Base-by-base conservation (phyloP, 2,888 invertebrate genomes). In the Lasioglossum zephyrum region DNA sequence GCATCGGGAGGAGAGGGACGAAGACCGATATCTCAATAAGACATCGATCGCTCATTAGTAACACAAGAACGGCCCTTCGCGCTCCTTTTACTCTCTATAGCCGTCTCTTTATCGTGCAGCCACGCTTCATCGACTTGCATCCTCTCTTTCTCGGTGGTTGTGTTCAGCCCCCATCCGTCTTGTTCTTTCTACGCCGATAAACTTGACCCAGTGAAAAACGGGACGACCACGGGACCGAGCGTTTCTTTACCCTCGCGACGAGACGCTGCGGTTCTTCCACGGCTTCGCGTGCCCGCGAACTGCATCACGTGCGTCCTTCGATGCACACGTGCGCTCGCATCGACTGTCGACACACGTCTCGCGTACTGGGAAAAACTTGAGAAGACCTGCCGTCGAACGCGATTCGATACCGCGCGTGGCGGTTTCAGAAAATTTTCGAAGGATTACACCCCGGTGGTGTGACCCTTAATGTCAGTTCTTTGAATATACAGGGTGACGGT, bases 41-140 rank as follows among this genome's bases (percentile, higher is more conserved):
- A 91, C 89, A 92, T 93, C 92, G 92, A 93, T 92, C 89, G 89
- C 87, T 91, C 92, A 90, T 91, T 91, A 92, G 91, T 90, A 87
- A 90, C 92, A 88, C 85, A 87, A 87, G 88, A 88, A 87, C 84
- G 79, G 82, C 74, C 82, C 74, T 47, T 66, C 60, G 57, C 77
- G 39, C 72, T 73, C 76, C 74, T 88, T 85, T 77, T 81, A 84
- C 84, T 79, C 85, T 82, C 73, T 63, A n/a, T n/a, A n/a, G 31
- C 31, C n/a, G 16, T 79, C 63, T 77, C 77, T 85, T 79, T 83
- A 79, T 87, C 82, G 82, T 49, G 49, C 78, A 53, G 60, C 73
- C 76, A 53, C 69, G 69, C 73, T 75, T 84, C 80, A 57, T 60
- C 77, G 69, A 36, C 26, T 73, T 49, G 77, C 82, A 4, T 22